phyloP scores from a whole-genome alignment of 2,888 invertebrate species.

The Neoascia interrupta region DNA sequence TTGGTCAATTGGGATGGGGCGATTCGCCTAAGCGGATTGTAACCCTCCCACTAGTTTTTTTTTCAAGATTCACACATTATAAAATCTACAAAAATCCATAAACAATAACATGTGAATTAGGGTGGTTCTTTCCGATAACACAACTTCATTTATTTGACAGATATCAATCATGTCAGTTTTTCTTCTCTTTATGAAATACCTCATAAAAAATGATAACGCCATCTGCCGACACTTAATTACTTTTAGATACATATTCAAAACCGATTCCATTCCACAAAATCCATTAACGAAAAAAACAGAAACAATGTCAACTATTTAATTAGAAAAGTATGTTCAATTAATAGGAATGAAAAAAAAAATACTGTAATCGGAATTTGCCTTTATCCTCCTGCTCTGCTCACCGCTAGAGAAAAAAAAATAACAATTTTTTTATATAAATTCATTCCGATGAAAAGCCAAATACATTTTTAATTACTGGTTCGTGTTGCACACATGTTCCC shows the following conservation, averaged over 20 bases:
- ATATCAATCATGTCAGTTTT: no score
- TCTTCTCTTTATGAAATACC: neutral
- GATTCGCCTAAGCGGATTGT: no score
- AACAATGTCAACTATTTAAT: constrained; percentile 49
- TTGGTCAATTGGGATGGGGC: no score
- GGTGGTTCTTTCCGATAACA: neutral
- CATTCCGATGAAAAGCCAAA: no score
- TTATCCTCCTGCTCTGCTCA: constrained; percentile 16
- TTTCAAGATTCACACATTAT: no score
- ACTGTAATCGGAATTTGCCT: neutral
- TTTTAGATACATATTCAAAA: constrained; percentile 37
- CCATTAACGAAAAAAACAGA: constrained; percentile 29
- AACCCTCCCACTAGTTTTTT: no score
- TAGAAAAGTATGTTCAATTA: constrained; percentile 54
- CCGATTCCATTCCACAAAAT: constrained; percentile 27
- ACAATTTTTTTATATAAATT: neutral
- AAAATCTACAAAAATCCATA: neutral
- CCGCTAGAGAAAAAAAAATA: neutral
- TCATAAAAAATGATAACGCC: neutral
- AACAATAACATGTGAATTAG: neutral
- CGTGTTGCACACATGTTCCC: constrained; percentile 61
- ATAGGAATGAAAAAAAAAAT: constrained; percentile 7
- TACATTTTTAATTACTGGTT: constrained; percentile 66
- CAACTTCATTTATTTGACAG: no score
- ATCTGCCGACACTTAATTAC: constrained; percentile 30